A percentile compares a stretch with the other conserved stretches of the same genome.
These are phyloP conservation scores for Enoplosus armatus DNA, from an alignment of 2,797 vertebrate species.

Conservation along the genomic window DNA sequence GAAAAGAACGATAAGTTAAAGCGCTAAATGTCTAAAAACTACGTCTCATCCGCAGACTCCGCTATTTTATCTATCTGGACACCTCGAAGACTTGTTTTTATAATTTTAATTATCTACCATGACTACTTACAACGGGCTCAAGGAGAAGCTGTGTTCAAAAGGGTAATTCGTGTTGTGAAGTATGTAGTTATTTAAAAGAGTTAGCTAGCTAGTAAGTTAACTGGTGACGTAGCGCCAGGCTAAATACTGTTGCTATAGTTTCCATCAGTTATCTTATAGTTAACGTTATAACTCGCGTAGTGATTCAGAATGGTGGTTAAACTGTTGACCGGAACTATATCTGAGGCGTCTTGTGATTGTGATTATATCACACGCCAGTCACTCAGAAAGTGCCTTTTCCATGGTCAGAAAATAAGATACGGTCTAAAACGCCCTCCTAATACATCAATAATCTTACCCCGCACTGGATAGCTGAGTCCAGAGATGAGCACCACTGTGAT, in stretches of 20 bases:
- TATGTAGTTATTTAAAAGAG: neutral
- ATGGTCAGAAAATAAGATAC: rapidly evolving
- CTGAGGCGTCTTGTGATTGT: no score
- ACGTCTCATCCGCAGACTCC: neutral
- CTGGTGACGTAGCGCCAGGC: no score
- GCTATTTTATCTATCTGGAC: neutral
- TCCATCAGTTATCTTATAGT: neutral
- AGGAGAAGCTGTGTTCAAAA: neutral
- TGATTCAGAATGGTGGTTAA: neutral
- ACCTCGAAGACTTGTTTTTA: neutral
- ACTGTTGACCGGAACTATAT: neutral
- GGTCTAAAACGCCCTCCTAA: rapidly evolving
- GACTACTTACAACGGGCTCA: neutral
- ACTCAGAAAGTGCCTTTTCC: neutral
- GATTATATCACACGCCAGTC: rapidly evolving
- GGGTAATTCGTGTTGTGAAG: neutral
- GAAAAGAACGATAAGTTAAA: neutral
- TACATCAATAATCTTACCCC: conserved; percentile 75
- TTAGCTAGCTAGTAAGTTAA: neutral
- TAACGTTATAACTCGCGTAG: neutral
- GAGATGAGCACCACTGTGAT: conserved; percentile 81
- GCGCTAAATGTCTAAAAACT: neutral
- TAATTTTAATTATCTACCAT: neutral
- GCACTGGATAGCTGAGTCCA: conserved; percentile 78
- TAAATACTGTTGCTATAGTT: neutral